Evolutionary conservation across 1,140 invertebrate genomes (phyloP).

Genomic region (Papilio xuthus): DNA sequence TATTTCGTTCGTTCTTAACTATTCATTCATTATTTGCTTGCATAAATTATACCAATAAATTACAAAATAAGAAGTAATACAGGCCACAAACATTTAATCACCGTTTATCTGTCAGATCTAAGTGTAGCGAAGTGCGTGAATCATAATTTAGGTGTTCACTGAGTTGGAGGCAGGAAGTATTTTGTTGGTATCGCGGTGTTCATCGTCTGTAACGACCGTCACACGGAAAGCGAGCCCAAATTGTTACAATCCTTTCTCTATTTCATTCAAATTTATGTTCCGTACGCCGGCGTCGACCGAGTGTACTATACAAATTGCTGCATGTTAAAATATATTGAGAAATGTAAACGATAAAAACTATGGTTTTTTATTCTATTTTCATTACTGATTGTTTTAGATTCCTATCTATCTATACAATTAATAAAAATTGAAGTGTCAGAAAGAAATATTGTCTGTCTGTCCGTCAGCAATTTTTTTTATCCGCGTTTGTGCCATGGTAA

Average conservation of each 20-base stretch:
- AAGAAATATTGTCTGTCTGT: no score
- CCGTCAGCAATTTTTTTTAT: no score
- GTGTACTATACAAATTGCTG: slow-evolving; percentile 11
- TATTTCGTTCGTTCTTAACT: not conserved
- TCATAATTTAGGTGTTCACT: slow-evolving; percentile 69
- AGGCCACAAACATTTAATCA: slow-evolving; percentile 43
- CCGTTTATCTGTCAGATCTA: slow-evolving; percentile 50
- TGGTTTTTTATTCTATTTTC: not conserved
- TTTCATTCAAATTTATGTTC: slow-evolving; percentile 23
- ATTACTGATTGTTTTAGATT: not conserved
- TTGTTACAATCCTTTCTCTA: slow-evolving; percentile 37
- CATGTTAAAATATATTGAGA: not conserved
- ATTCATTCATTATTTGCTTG: not conserved
- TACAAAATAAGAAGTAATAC: slow-evolving; percentile 19
- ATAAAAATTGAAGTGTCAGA: no score
- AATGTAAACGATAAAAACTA: not conserved
- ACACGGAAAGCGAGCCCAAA: slow-evolving; percentile 36
- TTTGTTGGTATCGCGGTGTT: slow-evolving; percentile 66
- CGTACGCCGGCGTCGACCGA: not conserved
- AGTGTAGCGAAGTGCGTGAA: slow-evolving; percentile 55
- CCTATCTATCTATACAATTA: no score
- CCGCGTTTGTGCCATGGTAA: no score
- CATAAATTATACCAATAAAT: slow-evolving; percentile 7
- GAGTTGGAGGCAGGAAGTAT: slow-evolving; percentile 61
- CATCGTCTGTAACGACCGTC: slow-evolving; percentile 57